Evolutionary conservation across 2,888 invertebrate species (phyloP).

Genomic region (Meteorus cinctellus): DNA sequence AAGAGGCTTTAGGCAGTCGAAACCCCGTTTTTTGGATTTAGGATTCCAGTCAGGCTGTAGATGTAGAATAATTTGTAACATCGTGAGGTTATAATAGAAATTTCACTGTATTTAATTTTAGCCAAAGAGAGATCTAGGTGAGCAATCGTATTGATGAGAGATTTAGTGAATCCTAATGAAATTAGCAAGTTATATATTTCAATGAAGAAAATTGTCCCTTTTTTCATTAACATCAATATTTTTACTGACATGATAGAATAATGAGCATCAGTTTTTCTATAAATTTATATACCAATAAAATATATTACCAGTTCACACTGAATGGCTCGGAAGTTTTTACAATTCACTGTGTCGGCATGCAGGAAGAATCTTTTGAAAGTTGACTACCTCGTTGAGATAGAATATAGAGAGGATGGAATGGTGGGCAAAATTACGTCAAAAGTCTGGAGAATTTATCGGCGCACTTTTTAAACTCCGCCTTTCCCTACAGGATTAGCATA

Average conservation of each 20-base stretch:
- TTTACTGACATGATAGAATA: background rate
- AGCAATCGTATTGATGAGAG: no score
- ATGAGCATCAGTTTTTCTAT: constrained; percentile 13
- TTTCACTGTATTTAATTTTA: no score
- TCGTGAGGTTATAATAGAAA: no score
- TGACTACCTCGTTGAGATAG: constrained; percentile 50
- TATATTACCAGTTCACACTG: constrained; percentile 36
- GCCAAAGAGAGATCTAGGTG: no score
- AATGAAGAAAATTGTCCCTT: background rate
- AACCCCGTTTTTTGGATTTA: no score
- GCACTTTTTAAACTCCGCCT: constrained; percentile 73
- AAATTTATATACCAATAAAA: constrained; percentile 28
- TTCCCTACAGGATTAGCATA: constrained; percentile 69
- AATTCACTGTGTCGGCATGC: constrained; percentile 3
- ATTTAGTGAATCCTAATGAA: no score
- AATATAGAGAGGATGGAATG: constrained; percentile 40
- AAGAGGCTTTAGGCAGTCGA: no score
- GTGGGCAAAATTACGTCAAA: constrained; percentile 71
- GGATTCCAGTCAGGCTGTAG: no score
- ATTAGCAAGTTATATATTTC: no score
- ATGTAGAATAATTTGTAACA: no score
- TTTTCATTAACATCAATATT: background rate
- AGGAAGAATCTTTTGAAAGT: constrained; percentile 65
- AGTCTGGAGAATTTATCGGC: constrained; percentile 72
- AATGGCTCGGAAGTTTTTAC: background rate